Conservation (phyloP, 1,140 invertebrate genomes). For the Tribolium madens region DNA sequence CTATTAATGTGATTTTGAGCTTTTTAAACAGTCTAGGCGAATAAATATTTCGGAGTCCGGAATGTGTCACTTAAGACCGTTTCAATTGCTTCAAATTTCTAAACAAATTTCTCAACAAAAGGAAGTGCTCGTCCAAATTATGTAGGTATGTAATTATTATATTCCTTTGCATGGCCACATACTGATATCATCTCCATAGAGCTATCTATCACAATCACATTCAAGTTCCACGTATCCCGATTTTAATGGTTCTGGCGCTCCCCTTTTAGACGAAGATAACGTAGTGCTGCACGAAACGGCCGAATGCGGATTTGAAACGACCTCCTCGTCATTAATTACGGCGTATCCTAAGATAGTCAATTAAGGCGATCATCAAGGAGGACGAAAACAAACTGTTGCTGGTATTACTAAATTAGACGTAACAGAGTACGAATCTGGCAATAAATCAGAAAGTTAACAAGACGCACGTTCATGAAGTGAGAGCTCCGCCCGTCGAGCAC, state of each 20-base stretch:
- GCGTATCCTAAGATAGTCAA: slow-evolving; percentile 28
- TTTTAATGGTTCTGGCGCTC: slow-evolving; percentile 27
- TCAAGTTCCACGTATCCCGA: slow-evolving; percentile 32
- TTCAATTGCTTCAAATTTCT: too few relatives aligned
- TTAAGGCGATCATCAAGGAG: slow-evolving; percentile 26
- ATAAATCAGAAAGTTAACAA: slow-evolving; percentile 65
- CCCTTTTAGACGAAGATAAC: not conserved
- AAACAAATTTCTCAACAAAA: not conserved
- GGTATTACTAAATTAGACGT: slow-evolving; percentile 47
- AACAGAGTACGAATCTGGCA: slow-evolving; percentile 51
- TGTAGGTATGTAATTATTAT: not conserved
- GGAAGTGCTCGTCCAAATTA: not conserved
- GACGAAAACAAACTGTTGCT: slow-evolving; percentile 38
- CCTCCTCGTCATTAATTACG: slow-evolving; percentile 19
- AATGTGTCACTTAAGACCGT: not conserved
- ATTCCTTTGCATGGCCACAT: slow-evolving; percentile 17
- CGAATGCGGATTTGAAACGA: slow-evolving; percentile 14
- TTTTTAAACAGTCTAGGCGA: too few relatives aligned
- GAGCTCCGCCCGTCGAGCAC: slow-evolving; percentile 60
- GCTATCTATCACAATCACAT: slow-evolving; percentile 10
- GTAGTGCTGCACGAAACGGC: slow-evolving; percentile 2
- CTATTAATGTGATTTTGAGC: too few relatives aligned
- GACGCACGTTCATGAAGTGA: slow-evolving; percentile 63
- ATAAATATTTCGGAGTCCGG: too few relatives aligned
- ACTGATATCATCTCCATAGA: not conserved